Evolutionary conservation across 1,140 invertebrate genomes (phyloP).

Genomic region (Euschistus heros): DNA sequence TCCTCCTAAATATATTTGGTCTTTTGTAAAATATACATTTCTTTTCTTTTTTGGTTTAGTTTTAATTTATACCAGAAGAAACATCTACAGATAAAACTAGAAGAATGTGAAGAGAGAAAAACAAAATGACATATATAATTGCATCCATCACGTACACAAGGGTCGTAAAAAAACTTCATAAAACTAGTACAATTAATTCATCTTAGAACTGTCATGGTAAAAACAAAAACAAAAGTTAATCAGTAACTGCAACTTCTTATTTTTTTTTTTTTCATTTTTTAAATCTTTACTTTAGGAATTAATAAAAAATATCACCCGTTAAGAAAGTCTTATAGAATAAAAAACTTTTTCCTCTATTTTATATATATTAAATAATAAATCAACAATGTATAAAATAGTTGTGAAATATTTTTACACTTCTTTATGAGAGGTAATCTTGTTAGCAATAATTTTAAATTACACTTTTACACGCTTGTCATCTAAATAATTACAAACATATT

Average conservation of each 20-base stretch:
- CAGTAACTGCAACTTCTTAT: conserved; percentile 15
- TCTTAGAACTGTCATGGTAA: conserved; percentile 24
- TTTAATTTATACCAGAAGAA: not conserved
- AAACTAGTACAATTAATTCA: conserved; percentile 16
- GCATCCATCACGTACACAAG: conserved; percentile 31
- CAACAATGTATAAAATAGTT: conserved; percentile 14
- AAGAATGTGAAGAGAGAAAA: not conserved
- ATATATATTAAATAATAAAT: conserved; percentile 17
- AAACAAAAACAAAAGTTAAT: conserved; percentile 16
- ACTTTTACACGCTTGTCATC: conserved; percentile 24
- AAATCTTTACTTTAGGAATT: conserved; percentile 4
- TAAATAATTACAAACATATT: conserved; percentile 12
- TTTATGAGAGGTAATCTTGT: conserved; percentile 15
- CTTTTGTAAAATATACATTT: conserved; percentile 12
- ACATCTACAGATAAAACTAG: not conserved
- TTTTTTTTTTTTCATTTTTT: conserved; percentile 3
- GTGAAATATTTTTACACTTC: conserved; percentile 12
- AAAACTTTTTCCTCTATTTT: conserved; percentile 10
- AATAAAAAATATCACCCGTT: conserved; percentile 12
- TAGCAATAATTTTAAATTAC: conserved; percentile 21
- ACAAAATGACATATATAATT: conserved; percentile 13
- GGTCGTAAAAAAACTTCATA: conserved; percentile 28
- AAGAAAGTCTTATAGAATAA: conserved; percentile 13
- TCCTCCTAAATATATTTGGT: conserved; percentile 1
- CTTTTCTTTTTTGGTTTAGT: not conserved